These are phyloP conservation scores for Ceratina japonica DNA, from an alignment of 1,140 invertebrate genomes.

Conservation along the genomic window DNA sequence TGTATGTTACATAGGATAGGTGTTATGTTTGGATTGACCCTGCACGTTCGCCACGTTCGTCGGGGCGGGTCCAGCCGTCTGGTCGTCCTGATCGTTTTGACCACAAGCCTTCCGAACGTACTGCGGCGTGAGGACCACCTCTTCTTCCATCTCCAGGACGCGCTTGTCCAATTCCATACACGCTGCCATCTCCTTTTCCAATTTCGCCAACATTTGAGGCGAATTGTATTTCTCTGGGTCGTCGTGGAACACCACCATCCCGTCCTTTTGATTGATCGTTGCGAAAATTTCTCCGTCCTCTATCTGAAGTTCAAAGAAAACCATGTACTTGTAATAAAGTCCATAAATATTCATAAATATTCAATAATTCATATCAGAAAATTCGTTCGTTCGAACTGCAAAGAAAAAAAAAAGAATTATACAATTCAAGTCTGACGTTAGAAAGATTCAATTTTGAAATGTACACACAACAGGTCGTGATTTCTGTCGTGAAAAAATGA, in stretches of 20 bases:
- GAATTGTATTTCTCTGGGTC: conserved; percentile 97
- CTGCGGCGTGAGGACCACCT: conserved; percentile 94
- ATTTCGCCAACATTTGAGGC: conserved; percentile 89
- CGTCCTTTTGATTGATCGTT: conserved; percentile 98
- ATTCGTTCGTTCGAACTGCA: too few relatives aligned
- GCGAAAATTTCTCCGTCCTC: conserved; percentile 98
- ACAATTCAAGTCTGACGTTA: too few relatives aligned
- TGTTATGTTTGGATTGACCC: conserved; percentile 75
- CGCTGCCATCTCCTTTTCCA: conserved; percentile 93
- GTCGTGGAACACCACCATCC: conserved; percentile 98
- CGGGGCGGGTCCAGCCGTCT: conserved; percentile 79
- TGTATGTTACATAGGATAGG: conserved; percentile 77
- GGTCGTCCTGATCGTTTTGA: conserved; percentile 82
- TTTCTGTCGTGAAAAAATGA: too few relatives aligned
- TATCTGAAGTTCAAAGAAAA: conserved; percentile 84
- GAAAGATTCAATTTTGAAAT: too few relatives aligned
- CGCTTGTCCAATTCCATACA: conserved; percentile 93
- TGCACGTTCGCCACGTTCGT: conserved; percentile 78
- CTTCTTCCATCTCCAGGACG: conserved; percentile 95
- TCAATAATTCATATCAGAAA: not conserved
- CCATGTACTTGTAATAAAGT: conserved; percentile 2
- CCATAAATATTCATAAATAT: not conserved
- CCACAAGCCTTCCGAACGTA: conserved; percentile 88
- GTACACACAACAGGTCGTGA: too few relatives aligned
- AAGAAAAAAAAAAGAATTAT: too few relatives aligned